Conservation (phyloP, 2,888 invertebrate genomes). For the Scelioninae gen. 2 region DNA sequence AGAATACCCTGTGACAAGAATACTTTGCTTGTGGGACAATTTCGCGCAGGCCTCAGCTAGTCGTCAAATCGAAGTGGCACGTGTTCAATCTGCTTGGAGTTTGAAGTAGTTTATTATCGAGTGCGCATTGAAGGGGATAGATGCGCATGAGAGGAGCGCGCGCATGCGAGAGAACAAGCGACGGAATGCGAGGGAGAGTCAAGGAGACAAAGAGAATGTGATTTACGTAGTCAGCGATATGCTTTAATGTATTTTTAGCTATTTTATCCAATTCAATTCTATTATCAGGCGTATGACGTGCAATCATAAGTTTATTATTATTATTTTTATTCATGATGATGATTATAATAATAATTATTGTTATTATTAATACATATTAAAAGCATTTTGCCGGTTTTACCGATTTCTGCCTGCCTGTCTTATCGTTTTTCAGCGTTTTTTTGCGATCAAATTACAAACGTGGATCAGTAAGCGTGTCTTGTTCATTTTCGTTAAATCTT, state of each 20-base stretch:
- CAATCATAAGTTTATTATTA: slow-evolving; percentile 63
- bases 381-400: slow-evolving; percentile 48
- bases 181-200: slow-evolving; percentile 31
- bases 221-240: slow-evolving; percentile 73
- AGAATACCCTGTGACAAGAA: slow-evolving; percentile 38
- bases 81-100: slow-evolving; percentile 70
- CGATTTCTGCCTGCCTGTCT: slow-evolving; percentile 41
- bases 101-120: slow-evolving; percentile 67
- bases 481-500: background rate
- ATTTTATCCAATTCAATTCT: slow-evolving; percentile 70
- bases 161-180: slow-evolving; percentile 32
- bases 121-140: slow-evolving; percentile 29
- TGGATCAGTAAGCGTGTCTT: slow-evolving; percentile 11
- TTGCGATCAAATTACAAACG: slow-evolving; percentile 22
- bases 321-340: slow-evolving; percentile 19
- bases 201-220: slow-evolving; percentile 65
- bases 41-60: slow-evolving; percentile 73
- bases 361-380: slow-evolving; percentile 31
- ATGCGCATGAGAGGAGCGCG: slow-evolving; percentile 16
- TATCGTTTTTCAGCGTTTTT: slow-evolving; percentile 33
- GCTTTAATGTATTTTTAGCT: slow-evolving; percentile 73
- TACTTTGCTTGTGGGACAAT: slow-evolving; percentile 58
- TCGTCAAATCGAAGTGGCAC: slow-evolving; percentile 71
- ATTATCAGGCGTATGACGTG: slow-evolving; percentile 56
- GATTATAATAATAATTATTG: slow-evolving; percentile 28